A percentile compares a stretch with the other conserved stretches of the same genome.
Evolutionary conservation across 2,888 invertebrate species (phyloP).

Genomic region (Watsonalla cultraria): DNA sequence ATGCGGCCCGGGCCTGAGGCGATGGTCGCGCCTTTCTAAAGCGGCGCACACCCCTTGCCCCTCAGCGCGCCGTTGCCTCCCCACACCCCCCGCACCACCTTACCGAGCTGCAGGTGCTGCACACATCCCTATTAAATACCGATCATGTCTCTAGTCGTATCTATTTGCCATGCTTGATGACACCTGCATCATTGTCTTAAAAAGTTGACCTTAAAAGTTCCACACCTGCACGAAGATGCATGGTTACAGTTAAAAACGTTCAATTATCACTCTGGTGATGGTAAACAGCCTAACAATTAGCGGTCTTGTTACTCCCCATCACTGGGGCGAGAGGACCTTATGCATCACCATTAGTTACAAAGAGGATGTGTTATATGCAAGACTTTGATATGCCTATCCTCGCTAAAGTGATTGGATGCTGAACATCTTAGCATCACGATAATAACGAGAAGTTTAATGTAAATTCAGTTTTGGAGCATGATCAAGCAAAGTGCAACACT

Average conservation of each 20-base stretch:
- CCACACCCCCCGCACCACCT: slow-evolving; percentile 52
- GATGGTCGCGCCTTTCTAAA: slow-evolving; percentile 79
- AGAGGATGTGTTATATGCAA: too few species aligned
- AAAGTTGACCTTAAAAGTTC: slow-evolving; percentile 60
- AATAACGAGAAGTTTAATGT: slow-evolving; percentile 3
- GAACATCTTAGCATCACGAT: not conserved
- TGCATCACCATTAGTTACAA: not conserved
- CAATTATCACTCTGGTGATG: slow-evolving; percentile 41
- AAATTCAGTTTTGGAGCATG: slow-evolving; percentile 7
- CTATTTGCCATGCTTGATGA: slow-evolving; percentile 68
- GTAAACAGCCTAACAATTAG: slow-evolving; percentile 35
- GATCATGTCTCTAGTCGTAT: slow-evolving; percentile 72
- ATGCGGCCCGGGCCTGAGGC: slow-evolving; percentile 77
- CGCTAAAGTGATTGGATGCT: too few species aligned
- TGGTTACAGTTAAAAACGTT: slow-evolving; percentile 44
- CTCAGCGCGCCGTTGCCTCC: slow-evolving; percentile 41
- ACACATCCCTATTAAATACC: slow-evolving; percentile 76
- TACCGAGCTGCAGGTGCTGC: slow-evolving; percentile 71
- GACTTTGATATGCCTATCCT: not conserved
- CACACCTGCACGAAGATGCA: slow-evolving; percentile 52
- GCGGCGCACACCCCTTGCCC: slow-evolving; percentile 66
- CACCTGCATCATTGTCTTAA: slow-evolving; percentile 72
- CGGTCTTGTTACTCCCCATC: slow-evolving; percentile 14
- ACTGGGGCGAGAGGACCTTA: slow-evolving; percentile 14
- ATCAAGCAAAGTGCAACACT: slow-evolving; percentile 7